Evolutionary conservation across 2,888 invertebrate species (phyloP), one percentile per base, ranked within the genome.

Genomic region (Gastrophysa polygoni): DNA sequence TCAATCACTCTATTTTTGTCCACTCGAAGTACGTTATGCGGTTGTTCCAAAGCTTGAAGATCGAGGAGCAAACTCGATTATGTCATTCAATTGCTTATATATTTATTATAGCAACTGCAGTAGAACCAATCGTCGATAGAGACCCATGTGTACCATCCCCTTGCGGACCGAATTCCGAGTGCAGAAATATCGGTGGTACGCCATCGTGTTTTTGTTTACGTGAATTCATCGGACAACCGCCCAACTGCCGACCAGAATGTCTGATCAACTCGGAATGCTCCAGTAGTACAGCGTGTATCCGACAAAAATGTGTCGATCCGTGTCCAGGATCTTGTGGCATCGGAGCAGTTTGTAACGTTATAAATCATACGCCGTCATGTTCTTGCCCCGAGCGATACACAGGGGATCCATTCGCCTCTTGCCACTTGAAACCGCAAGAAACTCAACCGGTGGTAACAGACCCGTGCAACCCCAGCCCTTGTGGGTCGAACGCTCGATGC

Each of bases 181-280:
- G 93, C 75, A 85, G 88, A 61, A 87, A 89, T 70, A 82, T 86
- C n/a, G 87, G 88, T 64, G 87, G 86, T 46, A 81, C 83, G 20
- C 90, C 92, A 29, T 87, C 89, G 10, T 94, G 93, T 77, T 87
- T 91, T 56, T 93, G 93, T 77, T 79, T 89, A 61, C 82, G 86
- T 34, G 88, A 86, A 72, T 93, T 88, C 75, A 84, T 87, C 66
- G 93, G 93, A 51, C 87, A 87, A 68, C 91, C 93, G 55, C 90
- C 91, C 57, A 89, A 89, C 72, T 92, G 92, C 77, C 85, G 90
- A 32, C 92, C 92, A 6, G 93, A 93, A 80, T 93, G 93, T 78
- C 86, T 87, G 11, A 87, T 91, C 62, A 91, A 89, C 75, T 85
- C 90, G 0, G 91, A 92, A 77, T 93, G 93, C 77, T 80, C 88